Evolutionary conservation across 2,888 invertebrate species (phyloP).

Genomic region (Drosophila imparisetae): DNA sequence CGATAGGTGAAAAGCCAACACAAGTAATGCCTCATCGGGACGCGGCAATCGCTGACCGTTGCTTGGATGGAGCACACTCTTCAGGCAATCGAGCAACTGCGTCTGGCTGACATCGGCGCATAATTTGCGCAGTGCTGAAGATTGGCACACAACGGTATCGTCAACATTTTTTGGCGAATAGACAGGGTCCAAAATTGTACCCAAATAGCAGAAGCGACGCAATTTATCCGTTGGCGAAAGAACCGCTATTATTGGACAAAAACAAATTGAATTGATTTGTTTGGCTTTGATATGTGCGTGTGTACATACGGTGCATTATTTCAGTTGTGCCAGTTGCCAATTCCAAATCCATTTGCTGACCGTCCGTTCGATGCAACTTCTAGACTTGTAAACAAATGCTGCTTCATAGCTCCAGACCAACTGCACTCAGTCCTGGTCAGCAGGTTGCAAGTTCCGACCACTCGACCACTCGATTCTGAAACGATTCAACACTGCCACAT

Average conservation of each 20-base stretch:
- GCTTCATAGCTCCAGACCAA: not conserved
- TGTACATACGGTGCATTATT: conserved; percentile 7
- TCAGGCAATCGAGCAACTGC: conserved; percentile 59
- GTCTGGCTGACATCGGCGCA: conserved; percentile 52
- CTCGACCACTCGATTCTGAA: too few species aligned
- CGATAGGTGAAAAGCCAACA: conserved; percentile 76
- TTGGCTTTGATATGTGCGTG: not conserved
- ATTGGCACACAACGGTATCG: conserved; percentile 47
- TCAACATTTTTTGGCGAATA: conserved; percentile 52
- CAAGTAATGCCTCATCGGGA: conserved; percentile 79
- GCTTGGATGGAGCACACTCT: conserved; percentile 42
- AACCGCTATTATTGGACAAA: conserved; percentile 1
- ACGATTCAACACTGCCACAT: not conserved
- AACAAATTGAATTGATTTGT: not conserved
- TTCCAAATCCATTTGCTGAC: conserved; percentile 4
- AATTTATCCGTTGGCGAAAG: conserved; percentile 45
- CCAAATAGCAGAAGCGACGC: conserved; percentile 79
- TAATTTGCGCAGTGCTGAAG: conserved; percentile 43
- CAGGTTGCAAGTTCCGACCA: not conserved
- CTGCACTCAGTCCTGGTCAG: not conserved
- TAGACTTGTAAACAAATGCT: not conserved
- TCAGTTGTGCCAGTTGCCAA: not conserved
- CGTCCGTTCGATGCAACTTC: conserved; percentile 1
- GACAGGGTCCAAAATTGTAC: conserved; percentile 70
- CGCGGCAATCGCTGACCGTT: conserved; percentile 65